Evolutionary conservation across 2,797 vertebrate genomes (phyloP).

Genomic region (Melanotaenia parkinsoni): DNA sequence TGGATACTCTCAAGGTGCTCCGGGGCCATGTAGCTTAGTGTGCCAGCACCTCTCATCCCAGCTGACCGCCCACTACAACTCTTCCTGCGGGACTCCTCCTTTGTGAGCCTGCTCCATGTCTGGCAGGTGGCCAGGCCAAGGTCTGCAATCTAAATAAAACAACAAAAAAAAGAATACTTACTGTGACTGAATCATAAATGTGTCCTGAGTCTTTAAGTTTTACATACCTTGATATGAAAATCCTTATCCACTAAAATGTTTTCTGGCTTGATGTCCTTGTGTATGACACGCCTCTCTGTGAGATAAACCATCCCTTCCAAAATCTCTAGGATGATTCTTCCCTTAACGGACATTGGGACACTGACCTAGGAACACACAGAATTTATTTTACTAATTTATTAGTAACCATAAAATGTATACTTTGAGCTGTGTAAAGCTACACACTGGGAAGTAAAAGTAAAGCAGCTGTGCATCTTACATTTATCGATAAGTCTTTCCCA

Average conservation of each 20-base stretch:
- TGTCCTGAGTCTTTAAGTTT: background rate
- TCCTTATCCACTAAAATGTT: conserved; percentile 93
- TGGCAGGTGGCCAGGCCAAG: conserved; percentile 91
- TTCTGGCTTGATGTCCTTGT: conserved; percentile 97
- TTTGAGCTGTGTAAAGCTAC: background rate
- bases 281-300: conserved; percentile 85
- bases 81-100: conserved; percentile 86
- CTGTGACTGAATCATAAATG: background rate
- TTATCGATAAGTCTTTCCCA: background rate
- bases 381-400: background rate
- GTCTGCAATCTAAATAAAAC: conserved; percentile 89
- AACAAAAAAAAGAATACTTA: background rate
- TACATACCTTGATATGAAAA: conserved; percentile 93
- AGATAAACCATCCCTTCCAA: conserved; percentile 95
- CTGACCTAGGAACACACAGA: conserved; percentile 75
- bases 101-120: conserved; percentile 92
- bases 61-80: conserved; percentile 34
- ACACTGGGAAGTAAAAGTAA: background rate
- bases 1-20: conserved; percentile 90
- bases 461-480: background rate
- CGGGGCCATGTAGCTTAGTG: conserved; percentile 95
- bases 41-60: conserved; percentile 82
- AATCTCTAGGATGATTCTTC: conserved; percentile 90
- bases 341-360: conserved; percentile 90
- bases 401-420: background rate